Conservation (phyloP, 2,113 vertebrate species). For the Castor canadensis region DNA sequence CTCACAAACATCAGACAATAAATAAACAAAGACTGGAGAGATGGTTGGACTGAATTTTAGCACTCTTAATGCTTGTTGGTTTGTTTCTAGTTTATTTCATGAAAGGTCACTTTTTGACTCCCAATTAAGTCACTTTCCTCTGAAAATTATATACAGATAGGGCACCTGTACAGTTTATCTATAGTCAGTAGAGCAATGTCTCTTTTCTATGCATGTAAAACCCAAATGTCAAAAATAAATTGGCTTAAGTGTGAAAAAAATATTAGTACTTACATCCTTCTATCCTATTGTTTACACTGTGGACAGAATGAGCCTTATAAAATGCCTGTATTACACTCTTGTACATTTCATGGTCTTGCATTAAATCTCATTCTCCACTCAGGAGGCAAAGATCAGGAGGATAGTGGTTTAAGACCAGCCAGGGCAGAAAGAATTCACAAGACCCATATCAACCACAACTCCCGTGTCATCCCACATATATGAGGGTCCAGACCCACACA, state of each 20-base stretch:
- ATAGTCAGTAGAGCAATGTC: background rate
- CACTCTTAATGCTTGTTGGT: background rate
- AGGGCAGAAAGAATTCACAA: too few relatives aligned
- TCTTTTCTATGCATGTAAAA: background rate
- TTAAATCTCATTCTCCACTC: too few relatives aligned
- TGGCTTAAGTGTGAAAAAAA: background rate
- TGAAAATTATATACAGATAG: background rate
- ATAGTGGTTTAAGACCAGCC: too few relatives aligned
- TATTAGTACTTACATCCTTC: too few relatives aligned
- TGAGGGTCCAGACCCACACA: too few relatives aligned
- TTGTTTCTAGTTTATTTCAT: background rate
- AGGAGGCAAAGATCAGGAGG: too few relatives aligned
- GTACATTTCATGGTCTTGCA: background rate
- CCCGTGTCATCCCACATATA: too few relatives aligned
- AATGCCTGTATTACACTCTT: background rate
- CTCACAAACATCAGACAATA: background rate
- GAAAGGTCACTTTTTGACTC: background rate
- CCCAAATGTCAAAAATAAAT: background rate
- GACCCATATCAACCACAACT: too few relatives aligned
- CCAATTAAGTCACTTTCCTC: background rate
- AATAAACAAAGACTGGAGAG: background rate
- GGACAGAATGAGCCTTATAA: background rate
- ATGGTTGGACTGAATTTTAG: background rate
- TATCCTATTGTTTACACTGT: background rate
- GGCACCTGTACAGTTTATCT: background rate